Conservation (phyloP, 2,797 vertebrate species). For the Sebastes iracundus region DNA sequence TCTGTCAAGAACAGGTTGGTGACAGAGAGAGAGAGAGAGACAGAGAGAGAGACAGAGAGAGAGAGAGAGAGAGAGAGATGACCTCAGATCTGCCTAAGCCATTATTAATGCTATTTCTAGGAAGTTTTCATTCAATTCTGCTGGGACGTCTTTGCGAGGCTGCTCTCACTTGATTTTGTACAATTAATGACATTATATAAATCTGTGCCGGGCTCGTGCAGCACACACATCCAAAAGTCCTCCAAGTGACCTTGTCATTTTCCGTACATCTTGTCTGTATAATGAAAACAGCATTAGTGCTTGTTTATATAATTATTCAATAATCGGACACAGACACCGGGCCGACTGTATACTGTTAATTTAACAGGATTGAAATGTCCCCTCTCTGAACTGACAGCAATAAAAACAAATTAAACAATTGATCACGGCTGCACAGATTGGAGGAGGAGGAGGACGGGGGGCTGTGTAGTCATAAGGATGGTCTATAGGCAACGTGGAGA, state of each 20-base stretch:
- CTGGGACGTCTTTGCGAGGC: slow-evolving; percentile 50
- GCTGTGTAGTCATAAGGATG: slow-evolving; percentile 29
- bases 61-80: slow-evolving; percentile 1
- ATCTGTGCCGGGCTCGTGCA: slow-evolving; percentile 11
- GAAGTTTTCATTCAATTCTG: slow-evolving; percentile 62
- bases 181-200: slow-evolving; percentile 58
- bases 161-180: slow-evolving; percentile 53
- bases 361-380: slow-evolving; percentile 13
- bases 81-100: slow-evolving; percentile 29
- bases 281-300: slow-evolving; percentile 17
- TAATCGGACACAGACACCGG: background rate
- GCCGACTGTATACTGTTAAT: background rate
- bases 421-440: slow-evolving; percentile 30
- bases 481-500: slow-evolving; percentile 48
- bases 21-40: background rate
- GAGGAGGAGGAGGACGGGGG: background rate
- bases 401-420: slow-evolving; percentile 19
- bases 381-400: slow-evolving; percentile 7
- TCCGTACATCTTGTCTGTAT: background rate
- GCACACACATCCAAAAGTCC: slow-evolving; percentile 49
- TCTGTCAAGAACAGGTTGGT: background rate
- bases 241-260: slow-evolving; percentile 62
- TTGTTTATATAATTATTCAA: slow-evolving; percentile 27
- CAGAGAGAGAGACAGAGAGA: background rate
- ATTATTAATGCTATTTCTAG: slow-evolving; percentile 61